Base-by-base conservation (phyloP, 1,140 invertebrate species). In the Megathymus violae region DNA sequence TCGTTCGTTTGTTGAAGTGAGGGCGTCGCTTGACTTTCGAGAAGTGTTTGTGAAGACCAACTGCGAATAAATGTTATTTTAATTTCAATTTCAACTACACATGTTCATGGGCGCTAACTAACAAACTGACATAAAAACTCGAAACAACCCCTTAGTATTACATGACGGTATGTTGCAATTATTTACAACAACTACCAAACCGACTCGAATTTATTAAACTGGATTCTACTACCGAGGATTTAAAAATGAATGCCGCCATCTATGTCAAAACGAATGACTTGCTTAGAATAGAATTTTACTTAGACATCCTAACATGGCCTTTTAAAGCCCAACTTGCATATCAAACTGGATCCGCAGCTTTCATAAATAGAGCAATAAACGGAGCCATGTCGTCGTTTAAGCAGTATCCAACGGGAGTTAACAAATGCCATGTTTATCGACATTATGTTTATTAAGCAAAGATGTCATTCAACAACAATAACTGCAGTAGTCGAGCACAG, bases 241-340 rank as follows among this genome's bases (percentile, higher is more conserved):
- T 36, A 36, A 36, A 36, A 11, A 36, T 11, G 2, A 11, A 36
- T 36, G 34, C 7, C 1, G n/a, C 34, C 34, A 7, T 36, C n/a
- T 36, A 11, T 11, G 27, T 31, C 27, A 36, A 36, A 1, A 36
- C 10, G n/a, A 36, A 36, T 36, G 34, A 3, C 10, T 11, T 36
- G 11, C 34, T 36, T 36, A 36, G 34, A 36, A 36, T 36, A 36
- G 34, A 36, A 36, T 36, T 36, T 36, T 7, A 11, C 34, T 36
- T 36, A 11, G 34, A 36, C 34, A 11, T 36, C 34, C 34, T 11
- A 36, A 36, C 34, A 36, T 36, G 34, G 34, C 0, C 11, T 36
- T n/a, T 11, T 7, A 36, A 7, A 3, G 34, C 34, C n/a, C 11
- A 11, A 11, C 34, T 36, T 36, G n/a, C 34, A 36, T 11, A 11